Evolutionary conservation across 2,888 invertebrate genomes (phyloP).

Genomic region (Leistus spinibarbis): DNA sequence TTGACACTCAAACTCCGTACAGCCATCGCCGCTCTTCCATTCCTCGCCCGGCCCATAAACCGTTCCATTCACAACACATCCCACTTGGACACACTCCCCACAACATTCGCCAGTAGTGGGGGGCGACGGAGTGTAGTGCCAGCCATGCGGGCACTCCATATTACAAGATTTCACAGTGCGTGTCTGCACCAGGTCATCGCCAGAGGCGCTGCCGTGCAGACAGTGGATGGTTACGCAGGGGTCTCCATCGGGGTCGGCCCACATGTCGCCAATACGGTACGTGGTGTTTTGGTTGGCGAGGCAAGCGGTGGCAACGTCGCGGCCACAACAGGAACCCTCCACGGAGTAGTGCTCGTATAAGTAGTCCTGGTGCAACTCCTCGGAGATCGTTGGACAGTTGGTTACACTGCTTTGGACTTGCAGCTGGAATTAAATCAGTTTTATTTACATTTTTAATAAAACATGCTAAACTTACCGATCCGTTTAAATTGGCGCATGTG

Average conservation of each 20-base stretch:
- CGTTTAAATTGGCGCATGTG: constrained; percentile 58
- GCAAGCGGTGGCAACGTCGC: constrained; percentile 62
- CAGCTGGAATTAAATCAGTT: constrained; percentile 50
- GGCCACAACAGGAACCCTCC: constrained; percentile 65
- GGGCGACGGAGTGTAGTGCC: constrained; percentile 12
- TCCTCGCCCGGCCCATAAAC: constrained; percentile 60
- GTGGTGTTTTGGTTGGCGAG: constrained; percentile 55
- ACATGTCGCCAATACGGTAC: constrained; percentile 59
- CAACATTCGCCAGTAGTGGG: constrained; percentile 60
- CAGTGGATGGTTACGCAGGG: constrained; percentile 64
- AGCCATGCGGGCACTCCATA: constrained; percentile 55
- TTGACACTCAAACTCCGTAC: constrained; percentile 66
- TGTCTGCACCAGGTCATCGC: constrained; percentile 55
- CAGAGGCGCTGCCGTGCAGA: constrained; percentile 49
- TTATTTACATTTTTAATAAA: constrained; percentile 59
- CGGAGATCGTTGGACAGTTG: constrained; percentile 60
- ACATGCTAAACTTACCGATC: constrained; percentile 45
- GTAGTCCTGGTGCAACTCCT: constrained; percentile 59
- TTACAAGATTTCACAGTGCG: constrained; percentile 57
- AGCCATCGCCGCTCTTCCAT: constrained; percentile 70
- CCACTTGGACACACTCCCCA: constrained; percentile 65
- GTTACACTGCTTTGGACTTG: constrained; percentile 63
- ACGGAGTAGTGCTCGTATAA: constrained; percentile 59
- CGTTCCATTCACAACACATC: constrained; percentile 62
- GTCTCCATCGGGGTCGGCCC: constrained; percentile 59